Evolutionary conservation across 1,140 invertebrate genomes (phyloP).

Genomic region (Pseudomyrmex pallidus): DNA sequence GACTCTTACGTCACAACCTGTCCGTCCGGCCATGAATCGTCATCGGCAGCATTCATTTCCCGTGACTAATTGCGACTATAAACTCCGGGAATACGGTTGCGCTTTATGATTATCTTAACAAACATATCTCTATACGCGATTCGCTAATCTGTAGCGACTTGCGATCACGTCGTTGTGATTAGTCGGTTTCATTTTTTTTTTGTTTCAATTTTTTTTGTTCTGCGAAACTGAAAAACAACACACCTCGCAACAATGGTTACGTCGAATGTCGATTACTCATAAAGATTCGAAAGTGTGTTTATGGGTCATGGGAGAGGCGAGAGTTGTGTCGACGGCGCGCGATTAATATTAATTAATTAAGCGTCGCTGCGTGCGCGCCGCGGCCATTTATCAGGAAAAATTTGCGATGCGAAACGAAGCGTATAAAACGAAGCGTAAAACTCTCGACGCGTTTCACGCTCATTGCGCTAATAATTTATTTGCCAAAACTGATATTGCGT

Average conservation of each 20-base stretch:
- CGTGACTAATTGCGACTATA: slow-evolving; percentile 45
- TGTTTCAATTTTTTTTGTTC: too few relatives aligned
- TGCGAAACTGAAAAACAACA: too few relatives aligned
- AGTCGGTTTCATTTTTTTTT: too few relatives aligned
- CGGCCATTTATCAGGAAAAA: slow-evolving; percentile 13
- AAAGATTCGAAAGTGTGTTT: slow-evolving; percentile 39
- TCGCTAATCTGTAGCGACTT: neutral
- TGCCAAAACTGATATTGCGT: slow-evolving; percentile 2
- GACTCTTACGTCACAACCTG: slow-evolving; percentile 46
- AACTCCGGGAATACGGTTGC: slow-evolving; percentile 7
- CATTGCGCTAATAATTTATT: slow-evolving; percentile 27
- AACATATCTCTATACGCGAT: neutral
- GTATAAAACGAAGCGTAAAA: slow-evolving; percentile 19
- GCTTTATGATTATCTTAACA: slow-evolving; percentile 34
- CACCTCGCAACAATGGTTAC: neutral
- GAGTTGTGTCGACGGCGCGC: neutral
- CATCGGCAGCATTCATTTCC: slow-evolving; percentile 38
- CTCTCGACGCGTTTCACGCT: slow-evolving; percentile 12
- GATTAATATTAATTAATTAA: slow-evolving; percentile 56
- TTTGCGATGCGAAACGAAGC: slow-evolving; percentile 23
- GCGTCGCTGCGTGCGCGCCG: neutral
- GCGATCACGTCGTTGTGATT: neutral
- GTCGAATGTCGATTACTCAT: slow-evolving; percentile 26
- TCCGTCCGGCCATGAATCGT: slow-evolving; percentile 40
- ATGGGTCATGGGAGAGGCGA: slow-evolving; percentile 4